Evolutionary conservation across 2,113 vertebrate genomes (phyloP), one percentile per base, ranked within the genome.

Genomic region (Phylloscopus trochilus): DNA sequence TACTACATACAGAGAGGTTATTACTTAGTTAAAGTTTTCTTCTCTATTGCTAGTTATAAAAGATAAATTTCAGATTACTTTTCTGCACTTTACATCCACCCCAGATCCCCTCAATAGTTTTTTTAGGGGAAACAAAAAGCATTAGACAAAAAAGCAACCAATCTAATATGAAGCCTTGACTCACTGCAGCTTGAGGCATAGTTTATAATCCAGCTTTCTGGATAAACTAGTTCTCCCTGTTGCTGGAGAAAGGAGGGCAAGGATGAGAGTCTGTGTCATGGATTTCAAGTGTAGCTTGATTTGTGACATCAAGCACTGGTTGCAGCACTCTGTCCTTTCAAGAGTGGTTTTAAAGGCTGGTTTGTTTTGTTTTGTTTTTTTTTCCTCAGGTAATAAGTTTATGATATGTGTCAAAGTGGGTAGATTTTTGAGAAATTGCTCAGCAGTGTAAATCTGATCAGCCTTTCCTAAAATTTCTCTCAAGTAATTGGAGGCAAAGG

Each of bases 151-250:
- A 85, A 76, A 91, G 39, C 79, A 89, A 27, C 28, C 47, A 83
- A 49, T 78, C 53, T n/a, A 35, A 7, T 30, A 33, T 49, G 63
- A 93, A 95, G 67, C 39, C 43, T 92, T 94, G 93, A 83, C 82
- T 95, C 87, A 75, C 63, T 52, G 68, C 72, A 86, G 64, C 85
- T 89, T 43, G 67, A 74, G 87, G 93, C 82, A 20, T 4, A 59
- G 72, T 80, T 91, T 44, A 35, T 75, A 91, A 88, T 80, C 30
- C 72, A 83, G 35, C 13, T 62, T 83, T 92, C 92, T 88, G 68
- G 94, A 95, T 86, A 74, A 87, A 92, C 92, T 0, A 86, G 92
- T 95, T 97, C 83, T 96, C 83, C 93, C 87, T 76, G 75, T 80
- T 96, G 27, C 63, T 83, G 82, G 39, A 59, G 56, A 79, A 77